Base-by-base conservation (phyloP, 1,140 invertebrate genomes). In the Mactra quadrangularis region DNA sequence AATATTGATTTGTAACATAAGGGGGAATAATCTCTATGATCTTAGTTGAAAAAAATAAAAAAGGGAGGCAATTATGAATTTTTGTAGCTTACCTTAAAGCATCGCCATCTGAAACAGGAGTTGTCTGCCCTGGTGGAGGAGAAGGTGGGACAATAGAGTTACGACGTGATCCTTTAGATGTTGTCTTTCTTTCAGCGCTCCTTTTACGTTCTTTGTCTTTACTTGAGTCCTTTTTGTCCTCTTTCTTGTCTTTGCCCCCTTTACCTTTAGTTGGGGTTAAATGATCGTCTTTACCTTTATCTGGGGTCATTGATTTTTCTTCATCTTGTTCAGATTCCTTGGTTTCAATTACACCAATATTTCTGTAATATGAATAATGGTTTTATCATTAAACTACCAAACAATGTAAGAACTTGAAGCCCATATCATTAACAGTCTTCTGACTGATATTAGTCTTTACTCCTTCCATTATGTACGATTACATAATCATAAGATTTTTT, bases 101-200 rank as follows among this genome's bases (percentile, higher is more conserved):
- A 74, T 92, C 92, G 25, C 84, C 83, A 76, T 93, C 92, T 13
- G 90, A 92, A 22, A 85, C 84, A n/a, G 92, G 91, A 0, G 91
- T 91, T 31, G 82, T 77, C 15, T 87, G 87, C 17, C 90, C 91
- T 53, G 88, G 90, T 9, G 90, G 90, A 31, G 92, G 91, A 29
- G 91, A 89, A 0, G 86, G 45, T 17, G 86, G 77, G 27, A 79
- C 75, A 41, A 88, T 78, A 11, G 90, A 91, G 57, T 86, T 88
- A 22, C 89, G 82, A 22, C 90, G 82, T 0, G 81, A 83, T 38
- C 52, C 76, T 19, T 74, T 87, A 75, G 55, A 53, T 17, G 59
- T 66, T 50, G 64, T 77, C 68, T 87, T 87, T 52, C 86, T 87
- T 11, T 89, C 88, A 29, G 89, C 91, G 82, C 90, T 91, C 68